Evolutionary conservation across 2,888 invertebrate species (phyloP).

Genomic region (Epistrophella euchroma): DNA sequence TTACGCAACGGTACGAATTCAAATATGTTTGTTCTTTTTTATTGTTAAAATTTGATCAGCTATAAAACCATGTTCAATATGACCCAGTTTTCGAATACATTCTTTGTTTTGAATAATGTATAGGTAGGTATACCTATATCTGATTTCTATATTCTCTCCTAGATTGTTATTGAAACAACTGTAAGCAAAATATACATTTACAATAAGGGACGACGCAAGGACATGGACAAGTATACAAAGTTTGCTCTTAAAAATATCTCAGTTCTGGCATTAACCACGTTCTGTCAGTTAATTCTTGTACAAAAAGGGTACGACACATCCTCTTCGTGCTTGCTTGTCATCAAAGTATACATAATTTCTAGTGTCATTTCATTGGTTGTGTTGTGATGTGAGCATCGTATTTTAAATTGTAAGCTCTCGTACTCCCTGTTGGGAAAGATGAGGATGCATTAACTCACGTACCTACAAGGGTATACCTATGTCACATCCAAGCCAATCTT

Average conservation of each 20-base stretch:
- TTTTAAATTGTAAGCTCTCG: constrained; percentile 42
- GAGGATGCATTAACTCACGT: constrained; percentile 25
- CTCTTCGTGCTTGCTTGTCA: constrained; percentile 23
- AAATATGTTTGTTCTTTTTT: too few relatives aligned
- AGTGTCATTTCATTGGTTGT: constrained; percentile 59
- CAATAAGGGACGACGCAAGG: constrained; percentile 9
- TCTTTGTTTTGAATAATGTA: too few relatives aligned
- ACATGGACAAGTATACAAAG: constrained; percentile 3
- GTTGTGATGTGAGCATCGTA: constrained; percentile 44
- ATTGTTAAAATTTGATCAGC: too few relatives aligned
- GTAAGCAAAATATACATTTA: constrained; percentile 35
- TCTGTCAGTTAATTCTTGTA: constrained; percentile 50
- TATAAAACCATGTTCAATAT: too few relatives aligned
- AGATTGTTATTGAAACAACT: constrained; percentile 50
- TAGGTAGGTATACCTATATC: too few relatives aligned
- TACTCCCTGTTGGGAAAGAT: constrained; percentile 6
- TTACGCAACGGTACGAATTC: too few relatives aligned
- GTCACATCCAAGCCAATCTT: constrained; percentile 41
- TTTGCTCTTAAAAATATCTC: constrained; percentile 35
- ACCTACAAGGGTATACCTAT: not conserved
- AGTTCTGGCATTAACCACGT: constrained; percentile 44
- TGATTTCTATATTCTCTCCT: constrained; percentile 25
- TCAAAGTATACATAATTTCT: constrained; percentile 63
- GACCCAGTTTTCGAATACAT: too few relatives aligned
- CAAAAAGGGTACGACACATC: constrained; percentile 34